These are phyloP conservation scores for Lasioglossum figueresi DNA, from an alignment of 2,888 invertebrate genomes.

Conservation along the genomic window DNA sequence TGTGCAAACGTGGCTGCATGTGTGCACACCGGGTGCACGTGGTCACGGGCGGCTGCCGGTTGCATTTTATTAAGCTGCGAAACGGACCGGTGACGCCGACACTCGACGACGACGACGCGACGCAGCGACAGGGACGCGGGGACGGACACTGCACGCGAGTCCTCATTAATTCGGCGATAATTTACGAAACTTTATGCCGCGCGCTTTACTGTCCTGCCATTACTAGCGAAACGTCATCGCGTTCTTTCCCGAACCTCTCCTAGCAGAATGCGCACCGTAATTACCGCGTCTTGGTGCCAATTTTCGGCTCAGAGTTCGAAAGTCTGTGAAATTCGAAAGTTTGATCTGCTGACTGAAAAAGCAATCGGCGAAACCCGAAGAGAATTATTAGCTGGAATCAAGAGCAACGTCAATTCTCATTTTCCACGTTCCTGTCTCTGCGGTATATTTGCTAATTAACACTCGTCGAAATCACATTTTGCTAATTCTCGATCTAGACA, in stretches of 20 bases:
- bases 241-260: not conserved
- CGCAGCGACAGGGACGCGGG: not conserved
- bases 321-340: too few species aligned
- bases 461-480: not conserved
- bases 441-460: not conserved
- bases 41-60: slow-evolving; percentile 33
- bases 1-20: not conserved
- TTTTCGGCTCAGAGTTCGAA: not conserved
- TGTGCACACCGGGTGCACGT: slow-evolving; percentile 39
- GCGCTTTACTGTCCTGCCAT: slow-evolving; percentile 26
- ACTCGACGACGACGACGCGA: not conserved
- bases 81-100: not conserved
- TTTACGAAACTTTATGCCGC: slow-evolving; percentile 37
- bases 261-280: not conserved
- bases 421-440: not conserved
- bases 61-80: slow-evolving; percentile 48
- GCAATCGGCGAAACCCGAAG: not conserved
- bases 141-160: slow-evolving; percentile 23
- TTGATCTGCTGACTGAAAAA: too few species aligned
- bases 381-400: not conserved
- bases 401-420: not conserved
- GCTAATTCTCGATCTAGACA: not conserved
- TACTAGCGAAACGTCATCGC: not conserved
- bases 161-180: slow-evolving; percentile 43
- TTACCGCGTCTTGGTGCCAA: not conserved